Conservation (phyloP, 2,113 vertebrate genomes). For the Amphiprion percula region DNA sequence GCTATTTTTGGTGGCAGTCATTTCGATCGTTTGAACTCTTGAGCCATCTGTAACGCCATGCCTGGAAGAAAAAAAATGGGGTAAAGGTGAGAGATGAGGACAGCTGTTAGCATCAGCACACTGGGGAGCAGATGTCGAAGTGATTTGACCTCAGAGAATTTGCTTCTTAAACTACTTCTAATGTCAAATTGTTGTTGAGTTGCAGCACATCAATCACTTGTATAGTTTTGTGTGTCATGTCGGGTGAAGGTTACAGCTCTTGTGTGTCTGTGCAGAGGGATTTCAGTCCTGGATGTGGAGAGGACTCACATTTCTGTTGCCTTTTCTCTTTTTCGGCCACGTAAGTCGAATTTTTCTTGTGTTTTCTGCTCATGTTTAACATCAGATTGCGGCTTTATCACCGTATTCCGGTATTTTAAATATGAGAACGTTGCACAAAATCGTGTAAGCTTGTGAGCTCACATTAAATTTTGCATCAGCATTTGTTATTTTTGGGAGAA, state of each 20-base stretch:
- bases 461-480: no score
- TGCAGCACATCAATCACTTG: not conserved
- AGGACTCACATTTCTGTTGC: conserved; percentile 96
- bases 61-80: conserved; percentile 40
- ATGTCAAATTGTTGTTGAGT: not conserved
- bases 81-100: conserved; percentile 58
- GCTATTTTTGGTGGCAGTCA: conserved; percentile 62
- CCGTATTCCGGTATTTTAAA: not conserved
- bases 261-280: conserved; percentile 87
- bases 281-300: conserved; percentile 99
- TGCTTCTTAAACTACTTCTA: not conserved
- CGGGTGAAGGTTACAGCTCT: conserved; percentile 3
- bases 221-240: not conserved
- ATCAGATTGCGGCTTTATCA: not conserved
- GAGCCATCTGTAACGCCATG: conserved; percentile 51
- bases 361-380: not conserved
- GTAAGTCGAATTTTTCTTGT: conserved; percentile 85
- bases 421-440: not conserved
- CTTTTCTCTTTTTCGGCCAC: conserved; percentile 97
- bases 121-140: conserved; percentile 14
- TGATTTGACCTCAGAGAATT: not conserved
- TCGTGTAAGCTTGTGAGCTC: no score
- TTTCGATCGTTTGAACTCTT: conserved; percentile 62
- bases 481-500: not conserved
- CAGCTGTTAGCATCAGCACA: conserved; percentile 33